A percentile compares a stretch with the other conserved stretches of the same genome.
These are phyloP conservation scores for Drosophila lutescens DNA, from an alignment of 2,888 invertebrate genomes.

Conservation along the genomic window DNA sequence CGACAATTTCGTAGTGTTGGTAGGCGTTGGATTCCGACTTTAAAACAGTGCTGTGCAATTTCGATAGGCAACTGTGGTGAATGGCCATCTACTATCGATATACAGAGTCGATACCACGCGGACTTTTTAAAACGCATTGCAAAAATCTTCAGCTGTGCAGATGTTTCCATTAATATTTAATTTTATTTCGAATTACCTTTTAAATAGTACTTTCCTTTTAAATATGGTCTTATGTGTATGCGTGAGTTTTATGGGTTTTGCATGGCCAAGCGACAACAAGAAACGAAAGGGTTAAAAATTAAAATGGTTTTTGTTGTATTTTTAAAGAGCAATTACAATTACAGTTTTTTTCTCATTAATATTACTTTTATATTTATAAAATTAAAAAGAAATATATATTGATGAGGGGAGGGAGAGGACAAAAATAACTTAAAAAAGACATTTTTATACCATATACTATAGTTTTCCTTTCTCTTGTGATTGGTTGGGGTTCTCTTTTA, in stretches of 20 bases:
- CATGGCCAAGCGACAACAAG: slow-evolving; percentile 62
- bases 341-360: slow-evolving; percentile 77
- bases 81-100: slow-evolving; percentile 2
- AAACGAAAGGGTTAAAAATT: slow-evolving; percentile 58
- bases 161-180: slow-evolving; percentile 50
- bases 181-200: slow-evolving; percentile 73
- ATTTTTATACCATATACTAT: slow-evolving; percentile 73
- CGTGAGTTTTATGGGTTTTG: slow-evolving; percentile 45
- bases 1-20: slow-evolving; percentile 15
- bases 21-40: neutral
- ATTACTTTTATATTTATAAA: slow-evolving; percentile 78
- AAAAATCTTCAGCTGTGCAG: slow-evolving; percentile 8
- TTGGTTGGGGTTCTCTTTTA: slow-evolving; percentile 59
- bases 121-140: neutral
- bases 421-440: slow-evolving; percentile 74
- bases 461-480: slow-evolving; percentile 55
- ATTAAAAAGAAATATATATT: slow-evolving; percentile 77
- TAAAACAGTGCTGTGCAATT: neutral
- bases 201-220: slow-evolving; percentile 67
- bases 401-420: slow-evolving; percentile 71
- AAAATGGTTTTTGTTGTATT: slow-evolving; percentile 55
- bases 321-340: slow-evolving; percentile 76
- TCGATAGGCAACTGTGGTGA: neutral
- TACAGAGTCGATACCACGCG: neutral
- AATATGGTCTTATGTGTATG: slow-evolving; percentile 53